Evolutionary conservation across 2,797 vertebrate species (phyloP).

Genomic region (Fistularia commersonii): DNA sequence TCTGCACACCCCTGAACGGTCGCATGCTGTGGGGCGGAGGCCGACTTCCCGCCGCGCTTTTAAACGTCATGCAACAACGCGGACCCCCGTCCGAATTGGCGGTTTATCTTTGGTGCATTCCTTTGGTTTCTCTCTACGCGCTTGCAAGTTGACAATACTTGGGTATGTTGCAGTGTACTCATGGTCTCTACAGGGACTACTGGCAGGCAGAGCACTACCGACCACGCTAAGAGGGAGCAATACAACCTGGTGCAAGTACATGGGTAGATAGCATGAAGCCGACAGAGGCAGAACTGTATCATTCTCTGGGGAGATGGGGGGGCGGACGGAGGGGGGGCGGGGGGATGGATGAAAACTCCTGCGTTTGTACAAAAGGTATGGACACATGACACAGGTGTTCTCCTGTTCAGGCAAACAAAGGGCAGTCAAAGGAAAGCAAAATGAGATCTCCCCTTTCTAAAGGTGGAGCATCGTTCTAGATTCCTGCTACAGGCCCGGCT

Average conservation of each 20-base stretch:
- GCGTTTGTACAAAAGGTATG: constrained; percentile 82
- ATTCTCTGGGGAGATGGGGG: constrained; percentile 85
- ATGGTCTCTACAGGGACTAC: constrained; percentile 84
- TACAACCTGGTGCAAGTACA: constrained; percentile 90
- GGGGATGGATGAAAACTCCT: constrained; percentile 72
- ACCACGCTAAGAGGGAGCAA: constrained; percentile 88
- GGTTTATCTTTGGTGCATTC: constrained; percentile 71
- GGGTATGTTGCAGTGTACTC: constrained; percentile 88
- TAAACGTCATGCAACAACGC: constrained; percentile 81
- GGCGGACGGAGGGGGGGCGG: constrained; percentile 74
- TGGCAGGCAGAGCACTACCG: constrained; percentile 88
- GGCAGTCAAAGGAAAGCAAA: constrained; percentile 79
- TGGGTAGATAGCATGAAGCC: constrained; percentile 84
- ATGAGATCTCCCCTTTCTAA: constrained; percentile 67
- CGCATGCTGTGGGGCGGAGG: no score
- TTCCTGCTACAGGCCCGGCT: constrained; percentile 72
- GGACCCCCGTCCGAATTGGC: constrained; percentile 68
- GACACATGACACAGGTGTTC: constrained; percentile 82
- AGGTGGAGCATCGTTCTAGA: constrained; percentile 65
- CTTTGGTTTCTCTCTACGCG: constrained; percentile 78
- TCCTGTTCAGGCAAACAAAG: constrained; percentile 90
- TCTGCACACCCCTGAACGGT: no score
- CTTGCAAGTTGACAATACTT: constrained; percentile 99
- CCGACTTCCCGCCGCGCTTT: constrained; percentile 78
- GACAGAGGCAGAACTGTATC: constrained; percentile 85